A percentile compares a stretch with the other conserved stretches of the same genome.
These are phyloP conservation scores for Grus americana DNA, from an alignment of 2,113 vertebrate genomes.

Conservation along the genomic window DNA sequence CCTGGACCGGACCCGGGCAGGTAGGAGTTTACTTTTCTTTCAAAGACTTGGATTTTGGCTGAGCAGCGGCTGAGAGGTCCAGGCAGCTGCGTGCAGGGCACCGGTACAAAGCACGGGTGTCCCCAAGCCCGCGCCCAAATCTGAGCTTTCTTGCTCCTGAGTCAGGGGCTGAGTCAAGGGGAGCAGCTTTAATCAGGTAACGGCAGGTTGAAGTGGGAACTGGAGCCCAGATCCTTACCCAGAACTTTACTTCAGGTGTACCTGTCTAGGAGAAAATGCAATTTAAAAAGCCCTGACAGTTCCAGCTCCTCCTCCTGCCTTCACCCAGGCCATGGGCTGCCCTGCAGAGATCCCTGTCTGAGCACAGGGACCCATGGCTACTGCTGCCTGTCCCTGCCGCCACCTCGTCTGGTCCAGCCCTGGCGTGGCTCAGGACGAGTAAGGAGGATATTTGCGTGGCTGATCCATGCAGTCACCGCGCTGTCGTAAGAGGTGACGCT, in stretches of 20 bases:
- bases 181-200: background rate
- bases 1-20: accelerated
- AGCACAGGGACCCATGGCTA: background rate
- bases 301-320: background rate
- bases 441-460: background rate
- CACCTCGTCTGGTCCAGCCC: background rate
- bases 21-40: accelerated
- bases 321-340: accelerated
- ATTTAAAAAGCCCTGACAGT: accelerated
- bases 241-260: background rate
- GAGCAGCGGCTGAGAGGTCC: background rate
- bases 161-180: background rate
- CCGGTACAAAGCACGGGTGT: accelerated
- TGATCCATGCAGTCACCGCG: background rate
- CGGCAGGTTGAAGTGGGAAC: accelerated
- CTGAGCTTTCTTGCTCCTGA: background rate
- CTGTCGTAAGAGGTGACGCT: background rate
- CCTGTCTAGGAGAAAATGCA: background rate
- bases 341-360: background rate
- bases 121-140: background rate
- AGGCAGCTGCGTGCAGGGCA: background rate
- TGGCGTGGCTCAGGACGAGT: accelerated
- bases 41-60: background rate
- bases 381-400: background rate
- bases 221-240: background rate